phyloP scores from a whole-genome alignment of 1,140 invertebrate genomes.

The Olivierus martensii region DNA sequence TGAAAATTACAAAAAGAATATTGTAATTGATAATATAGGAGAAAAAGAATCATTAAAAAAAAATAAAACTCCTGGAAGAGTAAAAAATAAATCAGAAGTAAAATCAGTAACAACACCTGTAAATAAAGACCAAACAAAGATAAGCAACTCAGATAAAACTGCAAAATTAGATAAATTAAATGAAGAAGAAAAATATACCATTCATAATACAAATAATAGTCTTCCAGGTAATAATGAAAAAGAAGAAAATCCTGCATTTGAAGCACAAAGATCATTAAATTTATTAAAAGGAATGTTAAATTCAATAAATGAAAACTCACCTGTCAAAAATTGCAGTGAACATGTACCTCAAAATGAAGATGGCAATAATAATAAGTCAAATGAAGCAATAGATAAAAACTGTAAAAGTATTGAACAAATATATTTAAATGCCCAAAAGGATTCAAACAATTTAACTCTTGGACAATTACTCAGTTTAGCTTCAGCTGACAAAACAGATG shows the following conservation, averaged over 20 bases:
- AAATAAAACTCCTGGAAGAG: neutral
- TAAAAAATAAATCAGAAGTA: neutral
- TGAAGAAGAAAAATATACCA: neutral
- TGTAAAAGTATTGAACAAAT: neutral
- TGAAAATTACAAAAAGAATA: slow-evolving; percentile 13
- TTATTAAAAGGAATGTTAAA: slow-evolving; percentile 3
- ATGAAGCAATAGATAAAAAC: neutral
- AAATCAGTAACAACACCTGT: too few relatives aligned
- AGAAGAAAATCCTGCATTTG: neutral
- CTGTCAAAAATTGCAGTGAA: neutral
- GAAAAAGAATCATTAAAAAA: neutral
- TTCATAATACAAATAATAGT: neutral
- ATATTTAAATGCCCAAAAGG: neutral
- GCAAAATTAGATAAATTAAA: neutral
- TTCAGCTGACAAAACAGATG: neutral
- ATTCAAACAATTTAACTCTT: neutral
- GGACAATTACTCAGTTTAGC: neutral
- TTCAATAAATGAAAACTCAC: neutral
- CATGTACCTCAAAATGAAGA: neutral
- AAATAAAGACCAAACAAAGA: neutral
- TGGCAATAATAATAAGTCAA: neutral
- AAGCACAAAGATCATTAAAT: neutral
- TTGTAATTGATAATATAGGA: neutral
- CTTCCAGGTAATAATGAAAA: neutral
- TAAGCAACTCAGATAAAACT: neutral